Percentiles rank a stretch among this genome's conserved stretches.
Conservation (phyloP, 2,797 vertebrate species). For the Molothrus ater region DNA sequence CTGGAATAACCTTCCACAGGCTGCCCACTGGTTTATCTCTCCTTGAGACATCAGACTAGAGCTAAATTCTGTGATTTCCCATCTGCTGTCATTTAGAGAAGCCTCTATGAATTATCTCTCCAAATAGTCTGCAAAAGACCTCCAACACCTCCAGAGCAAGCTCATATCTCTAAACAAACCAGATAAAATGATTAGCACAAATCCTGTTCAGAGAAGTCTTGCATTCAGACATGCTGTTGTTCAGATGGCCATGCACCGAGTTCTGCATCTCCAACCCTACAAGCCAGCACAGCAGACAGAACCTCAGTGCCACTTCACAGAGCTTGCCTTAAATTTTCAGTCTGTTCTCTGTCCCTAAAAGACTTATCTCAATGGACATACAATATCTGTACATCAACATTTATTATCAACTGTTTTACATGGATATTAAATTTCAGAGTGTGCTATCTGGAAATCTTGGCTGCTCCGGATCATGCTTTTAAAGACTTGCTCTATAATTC, state of each 20-base stretch:
- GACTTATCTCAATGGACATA: neutral
- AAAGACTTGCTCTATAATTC: neutral
- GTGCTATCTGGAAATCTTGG: conserved; percentile 15
- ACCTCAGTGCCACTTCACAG: neutral
- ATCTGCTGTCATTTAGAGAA: neutral
- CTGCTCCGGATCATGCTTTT: neutral
- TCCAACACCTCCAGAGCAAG: neutral
- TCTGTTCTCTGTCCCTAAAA: neutral
- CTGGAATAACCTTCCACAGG: neutral
- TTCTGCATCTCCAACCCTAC: neutral
- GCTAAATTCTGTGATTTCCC: neutral
- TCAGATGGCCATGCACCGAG: neutral
- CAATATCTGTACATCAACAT: neutral
- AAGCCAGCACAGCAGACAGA: neutral
- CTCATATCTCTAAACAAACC: neutral
- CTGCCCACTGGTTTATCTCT: neutral
- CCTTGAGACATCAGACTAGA: neutral
- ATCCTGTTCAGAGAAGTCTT: neutral
- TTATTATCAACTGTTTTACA: conserved; percentile 10
- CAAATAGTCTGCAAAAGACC: neutral
- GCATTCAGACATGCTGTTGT: rapidly evolving
- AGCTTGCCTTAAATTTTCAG: neutral
- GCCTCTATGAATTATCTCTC: neutral
- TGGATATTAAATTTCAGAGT: neutral
- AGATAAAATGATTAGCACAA: neutral